Conservation (phyloP, 2,888 invertebrate genomes). For the Patella ulyssiponensis region DNA sequence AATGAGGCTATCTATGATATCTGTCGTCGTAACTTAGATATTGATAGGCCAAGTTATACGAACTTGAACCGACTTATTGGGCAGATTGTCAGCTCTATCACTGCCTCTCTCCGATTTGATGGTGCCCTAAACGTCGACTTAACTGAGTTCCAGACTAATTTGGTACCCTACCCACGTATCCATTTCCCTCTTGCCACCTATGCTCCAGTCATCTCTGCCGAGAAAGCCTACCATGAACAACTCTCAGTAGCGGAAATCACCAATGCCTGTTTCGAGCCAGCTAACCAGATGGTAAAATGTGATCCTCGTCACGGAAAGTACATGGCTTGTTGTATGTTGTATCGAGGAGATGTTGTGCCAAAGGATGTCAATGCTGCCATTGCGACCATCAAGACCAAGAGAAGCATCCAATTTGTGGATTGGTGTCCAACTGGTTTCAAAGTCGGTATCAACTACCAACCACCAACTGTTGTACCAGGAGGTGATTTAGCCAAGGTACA, state of each 20-base stretch:
- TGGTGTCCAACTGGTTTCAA: conserved; percentile 6
- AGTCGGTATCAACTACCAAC: conserved; percentile 3
- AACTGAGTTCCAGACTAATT: background rate
- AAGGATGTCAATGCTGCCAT: background rate
- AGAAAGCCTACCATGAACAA: conserved; percentile 9
- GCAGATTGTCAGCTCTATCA: conserved; percentile 1
- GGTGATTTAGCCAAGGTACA: conserved; percentile 9
- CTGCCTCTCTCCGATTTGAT: background rate
- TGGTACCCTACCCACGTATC: conserved; percentile 7
- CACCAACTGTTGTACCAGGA: conserved; percentile 12
- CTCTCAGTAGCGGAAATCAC: background rate
- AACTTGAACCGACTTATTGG: background rate
- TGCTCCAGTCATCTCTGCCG: background rate
- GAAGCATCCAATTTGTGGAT: background rate
- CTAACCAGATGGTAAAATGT: conserved; percentile 6
- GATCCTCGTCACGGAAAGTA: conserved; percentile 5
- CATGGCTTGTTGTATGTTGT: conserved; percentile 4
- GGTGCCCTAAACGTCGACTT: background rate
- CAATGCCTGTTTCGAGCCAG: background rate
- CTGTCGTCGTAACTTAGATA: background rate
- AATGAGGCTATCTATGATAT: background rate
- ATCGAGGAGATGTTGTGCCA: background rate
- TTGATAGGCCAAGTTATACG: background rate
- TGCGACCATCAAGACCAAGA: conserved; percentile 3
- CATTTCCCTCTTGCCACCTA: background rate